phyloP scores from a whole-genome alignment of 2,113 vertebrate genomes.

The Parus major region DNA sequence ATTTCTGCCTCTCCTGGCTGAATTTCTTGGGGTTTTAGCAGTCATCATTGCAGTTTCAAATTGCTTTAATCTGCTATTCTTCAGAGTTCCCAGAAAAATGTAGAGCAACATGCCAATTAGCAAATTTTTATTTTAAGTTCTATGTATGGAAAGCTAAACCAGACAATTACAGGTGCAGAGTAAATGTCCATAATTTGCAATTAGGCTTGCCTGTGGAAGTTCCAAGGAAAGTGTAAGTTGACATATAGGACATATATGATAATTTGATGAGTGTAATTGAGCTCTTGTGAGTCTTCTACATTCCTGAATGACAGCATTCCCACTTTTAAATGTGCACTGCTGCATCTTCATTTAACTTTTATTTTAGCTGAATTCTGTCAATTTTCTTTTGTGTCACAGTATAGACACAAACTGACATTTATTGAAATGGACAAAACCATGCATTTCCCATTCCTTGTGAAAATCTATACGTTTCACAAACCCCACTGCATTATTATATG shows the following conservation, averaged over 20 bases:
- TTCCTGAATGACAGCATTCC: background rate
- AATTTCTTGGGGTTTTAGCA: background rate
- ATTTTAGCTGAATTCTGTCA: background rate
- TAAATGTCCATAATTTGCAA: background rate
- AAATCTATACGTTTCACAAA: background rate
- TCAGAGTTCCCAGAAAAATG: background rate
- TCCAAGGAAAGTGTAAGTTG: background rate
- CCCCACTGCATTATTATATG: background rate
- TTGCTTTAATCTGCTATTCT: background rate
- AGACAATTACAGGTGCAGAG: background rate
- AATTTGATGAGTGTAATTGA: background rate
- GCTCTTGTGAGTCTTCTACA: background rate
- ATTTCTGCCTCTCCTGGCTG: background rate
- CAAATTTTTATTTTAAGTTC: background rate
- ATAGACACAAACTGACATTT: background rate
- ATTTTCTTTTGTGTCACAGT: background rate
- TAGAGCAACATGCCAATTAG: background rate
- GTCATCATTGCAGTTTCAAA: background rate
- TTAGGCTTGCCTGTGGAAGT: background rate
- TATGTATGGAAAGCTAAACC: background rate
- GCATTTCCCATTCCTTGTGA: background rate
- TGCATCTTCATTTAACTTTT: background rate
- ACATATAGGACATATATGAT: background rate
- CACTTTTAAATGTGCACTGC: background rate
- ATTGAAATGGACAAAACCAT: background rate